Conservation (phyloP, 35 echinoderm and acorn worm genomes). For the Diadema setosum region DNA sequence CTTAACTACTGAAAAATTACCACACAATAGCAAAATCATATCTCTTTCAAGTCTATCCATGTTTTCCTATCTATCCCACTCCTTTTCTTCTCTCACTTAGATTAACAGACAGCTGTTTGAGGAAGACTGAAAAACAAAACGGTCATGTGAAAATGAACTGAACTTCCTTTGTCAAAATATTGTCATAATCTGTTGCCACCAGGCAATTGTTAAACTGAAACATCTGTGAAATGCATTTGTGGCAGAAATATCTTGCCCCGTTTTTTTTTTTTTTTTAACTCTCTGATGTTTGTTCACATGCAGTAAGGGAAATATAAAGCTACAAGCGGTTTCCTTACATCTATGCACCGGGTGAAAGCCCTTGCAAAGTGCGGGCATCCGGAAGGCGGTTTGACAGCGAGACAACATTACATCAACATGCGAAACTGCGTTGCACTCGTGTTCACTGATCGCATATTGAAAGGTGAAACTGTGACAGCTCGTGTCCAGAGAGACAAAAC, state of each 20-base stretch:
- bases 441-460: too few relatives aligned
- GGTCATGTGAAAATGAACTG: neutral
- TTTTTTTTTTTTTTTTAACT: too few relatives aligned
- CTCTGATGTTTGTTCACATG: neutral
- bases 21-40: too few relatives aligned
- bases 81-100: too few relatives aligned
- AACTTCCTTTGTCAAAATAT: conserved; percentile 1
- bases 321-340: neutral
- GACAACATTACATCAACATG: neutral
- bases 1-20: too few relatives aligned
- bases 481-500: too few relatives aligned
- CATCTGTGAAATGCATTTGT: conserved; percentile 12
- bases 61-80: too few relatives aligned
- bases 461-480: too few relatives aligned
- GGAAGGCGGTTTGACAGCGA: neutral
- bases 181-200: neutral
- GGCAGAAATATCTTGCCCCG: too few relatives aligned
- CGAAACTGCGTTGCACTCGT: too few relatives aligned
- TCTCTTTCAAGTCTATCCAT: too few relatives aligned
- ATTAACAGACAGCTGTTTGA: too few relatives aligned
- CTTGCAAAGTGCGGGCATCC: neutral
- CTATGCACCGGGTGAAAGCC: neutral
- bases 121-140: neutral
- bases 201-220: neutral
- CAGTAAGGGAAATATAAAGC: conserved; percentile 9